Percentiles rank a stretch among this genome's conserved stretches.
These are phyloP conservation scores for Saturnia japonica DNA, from an alignment of 2,888 invertebrate genomes.

Conservation along the genomic window DNA sequence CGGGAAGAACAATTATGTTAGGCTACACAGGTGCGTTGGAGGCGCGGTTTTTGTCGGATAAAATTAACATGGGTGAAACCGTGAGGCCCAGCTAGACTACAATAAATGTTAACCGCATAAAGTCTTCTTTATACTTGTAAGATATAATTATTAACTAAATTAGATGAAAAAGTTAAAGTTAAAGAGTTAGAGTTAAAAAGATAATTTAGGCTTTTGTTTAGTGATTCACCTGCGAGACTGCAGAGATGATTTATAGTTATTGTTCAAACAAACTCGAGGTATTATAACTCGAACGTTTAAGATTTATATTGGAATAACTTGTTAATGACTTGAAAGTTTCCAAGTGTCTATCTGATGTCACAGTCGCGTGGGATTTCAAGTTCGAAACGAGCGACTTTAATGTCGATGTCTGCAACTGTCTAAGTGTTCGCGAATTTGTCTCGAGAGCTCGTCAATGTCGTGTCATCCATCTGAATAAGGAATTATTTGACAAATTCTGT, in stretches of 20 bases:
- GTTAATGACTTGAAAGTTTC: conserved; percentile 14
- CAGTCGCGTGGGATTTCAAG: background rate
- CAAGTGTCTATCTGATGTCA: conserved; percentile 4
- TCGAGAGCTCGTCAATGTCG: background rate
- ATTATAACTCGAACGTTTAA: background rate
- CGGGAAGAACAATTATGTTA: no score
- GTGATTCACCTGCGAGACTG: background rate
- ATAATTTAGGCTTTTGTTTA: background rate
- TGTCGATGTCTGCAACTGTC: conserved; percentile 10
- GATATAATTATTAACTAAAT: no score
- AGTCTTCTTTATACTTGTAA: no score
- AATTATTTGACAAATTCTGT: background rate
- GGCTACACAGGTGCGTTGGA: no score
- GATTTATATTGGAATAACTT: conserved; percentile 8
- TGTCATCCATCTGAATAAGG: background rate
- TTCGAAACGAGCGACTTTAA: background rate
- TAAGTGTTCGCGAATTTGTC: conserved; percentile 4
- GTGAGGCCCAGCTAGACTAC: no score
- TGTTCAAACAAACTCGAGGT: background rate
- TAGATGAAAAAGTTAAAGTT: no score
- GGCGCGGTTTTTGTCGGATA: no score
- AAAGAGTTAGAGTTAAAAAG: no score
- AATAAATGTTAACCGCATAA: no score
- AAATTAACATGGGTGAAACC: no score
- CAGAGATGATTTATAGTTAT: background rate